These are phyloP conservation scores for Cecidostiba fungosa DNA, from an alignment of 2,888 invertebrate species.

Conservation along the genomic window DNA sequence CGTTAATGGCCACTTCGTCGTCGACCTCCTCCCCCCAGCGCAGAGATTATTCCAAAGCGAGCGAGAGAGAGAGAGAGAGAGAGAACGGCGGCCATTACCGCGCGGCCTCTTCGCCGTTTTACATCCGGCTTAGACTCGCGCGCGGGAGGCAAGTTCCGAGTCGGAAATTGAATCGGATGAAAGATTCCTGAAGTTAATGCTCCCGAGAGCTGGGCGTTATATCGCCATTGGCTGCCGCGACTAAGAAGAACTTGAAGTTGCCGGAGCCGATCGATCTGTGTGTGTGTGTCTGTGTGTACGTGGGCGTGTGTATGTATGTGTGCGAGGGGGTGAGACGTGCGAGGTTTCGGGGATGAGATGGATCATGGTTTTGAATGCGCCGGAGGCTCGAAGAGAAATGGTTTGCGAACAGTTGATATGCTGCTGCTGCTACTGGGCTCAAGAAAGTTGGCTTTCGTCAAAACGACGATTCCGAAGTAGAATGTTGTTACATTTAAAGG, in stretches of 20 bases:
- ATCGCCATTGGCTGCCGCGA: neutral
- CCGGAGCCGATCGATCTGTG: constrained; percentile 25
- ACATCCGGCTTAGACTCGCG: constrained; percentile 46
- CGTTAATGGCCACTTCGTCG: constrained; percentile 52
- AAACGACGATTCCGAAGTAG: too few species aligned
- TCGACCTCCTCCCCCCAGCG: neutral
- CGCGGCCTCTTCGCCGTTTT: constrained; percentile 34
- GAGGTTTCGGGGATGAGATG: neutral
- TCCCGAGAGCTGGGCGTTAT: neutral
- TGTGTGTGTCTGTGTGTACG: neutral
- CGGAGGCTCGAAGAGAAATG: neutral
- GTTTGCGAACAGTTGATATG: neutral
- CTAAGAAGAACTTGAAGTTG: constrained; percentile 25
- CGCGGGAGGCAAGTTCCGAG: constrained; percentile 14
- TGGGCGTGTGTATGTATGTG: neutral
- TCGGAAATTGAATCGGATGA: constrained; percentile 62
- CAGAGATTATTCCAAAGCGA: constrained; percentile 39
- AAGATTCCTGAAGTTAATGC: constrained; percentile 60
- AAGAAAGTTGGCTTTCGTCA: too few species aligned
- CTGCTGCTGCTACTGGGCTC: too few species aligned
- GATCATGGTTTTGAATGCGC: neutral
- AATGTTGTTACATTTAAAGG: too few species aligned
- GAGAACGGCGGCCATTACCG: constrained; percentile 16
- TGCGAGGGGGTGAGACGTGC: neutral
- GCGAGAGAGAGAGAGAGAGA: neutral